These are phyloP conservation scores for Ficedula albicollis DNA, from an alignment of 2,797 vertebrate species.

Conservation along the genomic window DNA sequence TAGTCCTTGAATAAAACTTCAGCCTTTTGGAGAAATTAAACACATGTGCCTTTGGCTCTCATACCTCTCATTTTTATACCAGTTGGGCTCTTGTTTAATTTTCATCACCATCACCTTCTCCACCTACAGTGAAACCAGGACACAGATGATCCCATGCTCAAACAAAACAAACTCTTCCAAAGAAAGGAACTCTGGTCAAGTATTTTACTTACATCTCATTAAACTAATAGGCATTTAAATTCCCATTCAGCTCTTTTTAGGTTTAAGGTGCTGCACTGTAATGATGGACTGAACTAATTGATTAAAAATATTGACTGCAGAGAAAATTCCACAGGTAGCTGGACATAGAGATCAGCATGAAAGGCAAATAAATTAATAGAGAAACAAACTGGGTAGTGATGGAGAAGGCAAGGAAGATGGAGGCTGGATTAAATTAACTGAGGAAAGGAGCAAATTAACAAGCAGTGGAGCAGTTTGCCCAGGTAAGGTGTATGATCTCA, in stretches of 20 bases:
- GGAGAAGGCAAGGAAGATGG: not conserved
- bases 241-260: not conserved
- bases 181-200: not conserved
- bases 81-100: not conserved
- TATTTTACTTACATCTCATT: not conserved
- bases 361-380: not conserved
- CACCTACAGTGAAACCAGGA: not conserved
- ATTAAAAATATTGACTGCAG: not conserved
- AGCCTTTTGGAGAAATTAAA: not conserved
- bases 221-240: not conserved
- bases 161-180: not conserved
- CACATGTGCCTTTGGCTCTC: not conserved
- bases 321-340: not conserved
- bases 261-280: not conserved
- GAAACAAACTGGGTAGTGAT: not conserved
- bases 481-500: not conserved
- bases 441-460: not conserved
- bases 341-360: not conserved
- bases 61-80: not conserved
- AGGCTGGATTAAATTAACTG: not conserved
- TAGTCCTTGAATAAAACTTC: not conserved
- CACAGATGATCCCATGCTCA: not conserved
- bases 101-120: not conserved
- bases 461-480: not conserved
- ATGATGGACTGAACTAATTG: not conserved